Base-by-base conservation (phyloP, 2,113 vertebrate species). In the Sapayoa aenigma region DNA sequence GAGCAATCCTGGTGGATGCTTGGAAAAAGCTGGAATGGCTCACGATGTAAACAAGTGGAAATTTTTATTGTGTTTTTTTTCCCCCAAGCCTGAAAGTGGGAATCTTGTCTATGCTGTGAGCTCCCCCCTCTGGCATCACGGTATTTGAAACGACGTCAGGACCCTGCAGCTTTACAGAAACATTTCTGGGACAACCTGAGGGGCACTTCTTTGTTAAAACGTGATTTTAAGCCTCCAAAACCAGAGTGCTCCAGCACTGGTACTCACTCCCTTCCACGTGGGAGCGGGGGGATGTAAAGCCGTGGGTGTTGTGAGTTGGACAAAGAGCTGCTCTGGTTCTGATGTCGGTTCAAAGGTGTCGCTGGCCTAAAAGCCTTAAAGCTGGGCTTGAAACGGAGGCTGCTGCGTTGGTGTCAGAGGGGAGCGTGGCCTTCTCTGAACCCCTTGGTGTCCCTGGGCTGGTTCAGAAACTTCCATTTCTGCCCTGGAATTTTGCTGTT, bases 51-150 rank as follows among this genome's bases (percentile, higher is more conserved):
- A 82, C 81, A 74, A 65, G 52, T 93, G 75, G 60, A 47, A 47
- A 8, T 47, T 56, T 27, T 56, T 56, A 30, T 42, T 68, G 58
- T 23, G 87, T 27, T 31, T 62, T 52, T 27, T 23, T 11, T 2
- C 9, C 67, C 74, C 71, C 53, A 50, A 75, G 23, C 59, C 66
- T 91, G 50, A 77, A 91, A 82, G 79, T n/a, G 75, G 12, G 89
- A 90, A 94, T 90, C 56, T 98, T 97, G 56, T 72, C 95, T 97
- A 95, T 97, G 98, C 96, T 97, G 94, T 97, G 98, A 98, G 98
- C 98, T 98, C 97, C 98, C 98, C 96, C 98, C 96, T 97, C 98
- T 98, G 98, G 98, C 95, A 95, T 91, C 83, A 75, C 50, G 66
- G 50, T 31, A 56, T 83, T 78, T 93, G 94, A 91, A 91, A 78